Base-by-base conservation (phyloP, 1,140 invertebrate species). In the Caenorhabditis inopinata region DNA sequence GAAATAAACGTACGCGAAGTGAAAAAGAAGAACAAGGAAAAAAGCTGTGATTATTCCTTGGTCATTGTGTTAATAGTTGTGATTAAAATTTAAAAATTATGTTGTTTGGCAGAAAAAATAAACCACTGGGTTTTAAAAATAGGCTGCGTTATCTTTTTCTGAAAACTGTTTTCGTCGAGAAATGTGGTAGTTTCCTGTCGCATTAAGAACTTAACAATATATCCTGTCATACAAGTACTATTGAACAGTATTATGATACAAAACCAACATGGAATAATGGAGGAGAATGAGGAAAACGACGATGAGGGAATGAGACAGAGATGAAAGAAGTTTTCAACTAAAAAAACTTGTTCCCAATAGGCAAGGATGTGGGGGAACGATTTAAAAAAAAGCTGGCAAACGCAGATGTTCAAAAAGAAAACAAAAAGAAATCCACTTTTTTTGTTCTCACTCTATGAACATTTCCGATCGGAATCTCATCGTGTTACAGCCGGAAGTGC, bases 401-500 rank as follows among this genome's bases (percentile, higher is more conserved):
- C 35, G 58, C 58, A 68, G 58, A 68, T 68, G 58, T 68, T 68
- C 58, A 18, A 68, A 68, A 68, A 68, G 58, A 68, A 68, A 68
- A 68, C 58, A 68, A 68, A 68, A 68, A 32, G 35, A 68, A 68
- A 68, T 68, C 58, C 58, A 21, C 29, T 32, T 9, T 21, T 68
- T 38, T 42, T 42, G 35, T 32, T 58, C 1, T 32, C 38, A 11
- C 3, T 9, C 3, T 9, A 35, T 38, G 32, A 68, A 21, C 58
- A 38, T 68, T 51, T n/a, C 38, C 58, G 58, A 68, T 68, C 38
- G 58, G 58, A 29, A 68, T 68, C 58, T 68, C 32, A 68, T 68
- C 18, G 32, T 68, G 18, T 68, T 68, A 68, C 32, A 68, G 21
- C 58, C 58, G 58, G 58, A 68, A 38, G 58, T 68, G n/a, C 2